Base-by-base conservation (phyloP, 2,113 vertebrate species). In the Saiga tatarica region DNA sequence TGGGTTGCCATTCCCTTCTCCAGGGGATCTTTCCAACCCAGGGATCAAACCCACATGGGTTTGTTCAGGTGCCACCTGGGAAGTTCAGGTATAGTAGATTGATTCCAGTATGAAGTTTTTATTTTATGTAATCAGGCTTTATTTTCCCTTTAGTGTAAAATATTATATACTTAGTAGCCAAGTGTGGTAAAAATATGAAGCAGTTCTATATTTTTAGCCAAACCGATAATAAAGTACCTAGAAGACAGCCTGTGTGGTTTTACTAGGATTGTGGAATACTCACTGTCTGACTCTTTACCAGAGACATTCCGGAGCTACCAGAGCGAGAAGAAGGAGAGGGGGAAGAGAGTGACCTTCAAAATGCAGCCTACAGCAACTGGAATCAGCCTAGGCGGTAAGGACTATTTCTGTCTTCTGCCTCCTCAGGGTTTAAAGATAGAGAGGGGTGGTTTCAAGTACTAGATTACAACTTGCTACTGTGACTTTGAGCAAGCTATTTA, bases 291-390 rank as follows among this genome's bases (percentile, higher is more conserved):
- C 4, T 97, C 7, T 98, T 98, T 96, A 96, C 93, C 92, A 99
- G 99, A 97, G 99, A 99, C 91, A 98, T 99, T 76, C 98, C 99
- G 52, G 99, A 99, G 97, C 99, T 99, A 91, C 99, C 99, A 23
- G 99, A 99, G 98, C 99, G 99, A 59, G 99, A 99, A 98, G 99
- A 99, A 62, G 99, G 99, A 21, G 99, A 99, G 86, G 99, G 99
- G 97, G 99, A 99, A 98, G 99, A 99, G 98, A 99, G 99, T 62
- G 99, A 99, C 87, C 98, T 99, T 96, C 99, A 99, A 92, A 99
- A 98, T 95, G 98, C 99, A 71, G 97, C 99, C 19, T 99, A 99
- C 86, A 99, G 98, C 98, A 99, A 99, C 96, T 99, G 99, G 99
- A 99, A 99, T 98, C 99, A 99, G 93, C 99, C 99, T 16, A 99